Evolutionary conservation across 2,888 invertebrate species (phyloP).

Genomic region (Trichogramma evanescens): DNA sequence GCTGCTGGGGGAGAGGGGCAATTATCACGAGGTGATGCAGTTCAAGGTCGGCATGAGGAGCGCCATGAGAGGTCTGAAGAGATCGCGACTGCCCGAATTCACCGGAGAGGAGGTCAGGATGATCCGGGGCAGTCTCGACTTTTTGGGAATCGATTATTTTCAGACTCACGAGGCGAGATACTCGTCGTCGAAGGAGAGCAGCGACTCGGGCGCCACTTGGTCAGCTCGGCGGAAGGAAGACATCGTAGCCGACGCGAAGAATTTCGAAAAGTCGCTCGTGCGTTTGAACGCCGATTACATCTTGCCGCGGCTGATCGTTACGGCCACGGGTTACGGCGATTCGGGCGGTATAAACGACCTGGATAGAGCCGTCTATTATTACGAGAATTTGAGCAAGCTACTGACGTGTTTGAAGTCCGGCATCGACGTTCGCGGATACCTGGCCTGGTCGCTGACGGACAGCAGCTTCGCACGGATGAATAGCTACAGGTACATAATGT

Average conservation of each 20-base stretch:
- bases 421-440: slow-evolving; percentile 52
- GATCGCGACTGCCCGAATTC: slow-evolving; percentile 56
- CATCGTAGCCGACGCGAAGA: slow-evolving; percentile 45
- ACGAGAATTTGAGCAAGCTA: slow-evolving; percentile 33
- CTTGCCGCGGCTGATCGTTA: slow-evolving; percentile 55
- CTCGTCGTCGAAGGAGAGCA: slow-evolving; percentile 7
- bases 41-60: slow-evolving; percentile 54
- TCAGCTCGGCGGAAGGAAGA: background rate
- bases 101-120: slow-evolving; percentile 24
- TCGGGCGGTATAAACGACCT: slow-evolving; percentile 49
- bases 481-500: slow-evolving; percentile 61
- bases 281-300: slow-evolving; percentile 51
- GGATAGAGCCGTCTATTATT: slow-evolving; percentile 42
- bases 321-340: slow-evolving; percentile 57
- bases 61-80: slow-evolving; percentile 52
- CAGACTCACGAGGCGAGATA: slow-evolving; percentile 10
- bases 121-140: slow-evolving; percentile 27
- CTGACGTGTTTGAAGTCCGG: slow-evolving; percentile 28
- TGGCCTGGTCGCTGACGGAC: slow-evolving; percentile 73
- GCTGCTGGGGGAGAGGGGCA: slow-evolving; percentile 56
- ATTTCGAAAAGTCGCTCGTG: slow-evolving; percentile 53
- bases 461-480: slow-evolving; percentile 64
- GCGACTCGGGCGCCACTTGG: slow-evolving; percentile 6
- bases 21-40: slow-evolving; percentile 63
- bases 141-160: slow-evolving; percentile 31